These are phyloP conservation scores for Teleogryllus oceanicus DNA, from an alignment of 2,888 invertebrate species.

Conservation along the genomic window DNA sequence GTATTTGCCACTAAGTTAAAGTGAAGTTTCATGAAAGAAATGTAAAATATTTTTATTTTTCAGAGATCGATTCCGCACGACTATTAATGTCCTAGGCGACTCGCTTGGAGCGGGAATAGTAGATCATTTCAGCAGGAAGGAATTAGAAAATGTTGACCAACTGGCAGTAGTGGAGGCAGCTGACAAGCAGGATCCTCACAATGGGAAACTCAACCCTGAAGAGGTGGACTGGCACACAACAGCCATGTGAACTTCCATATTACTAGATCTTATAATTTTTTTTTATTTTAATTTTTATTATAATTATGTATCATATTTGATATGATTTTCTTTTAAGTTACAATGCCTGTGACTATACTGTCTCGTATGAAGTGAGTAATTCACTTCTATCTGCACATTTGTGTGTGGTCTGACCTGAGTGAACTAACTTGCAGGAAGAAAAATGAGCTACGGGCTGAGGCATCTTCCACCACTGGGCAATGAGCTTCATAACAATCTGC, in stretches of 20 bases:
- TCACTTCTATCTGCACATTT: background rate
- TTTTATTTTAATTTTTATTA: background rate
- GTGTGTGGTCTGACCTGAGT: background rate
- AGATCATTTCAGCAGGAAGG: conserved; percentile 74
- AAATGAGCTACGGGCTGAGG: background rate
- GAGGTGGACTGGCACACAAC: conserved; percentile 35
- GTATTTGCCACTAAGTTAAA: too few species aligned
- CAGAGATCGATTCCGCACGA: conserved; percentile 82
- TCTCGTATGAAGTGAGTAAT: background rate
- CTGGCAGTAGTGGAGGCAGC: background rate
- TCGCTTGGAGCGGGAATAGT: conserved; percentile 91
- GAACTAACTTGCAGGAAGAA: conserved; percentile 11
- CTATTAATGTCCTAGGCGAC: conserved; percentile 94
- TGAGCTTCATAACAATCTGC: conserved; percentile 10
- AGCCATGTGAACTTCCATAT: conserved; percentile 30
- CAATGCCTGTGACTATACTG: background rate
- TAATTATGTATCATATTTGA: background rate
- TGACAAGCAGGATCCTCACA: conserved; percentile 29
- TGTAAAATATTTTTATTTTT: conserved; percentile 19
- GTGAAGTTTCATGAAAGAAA: too few species aligned
- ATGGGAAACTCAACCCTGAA: conserved; percentile 30
- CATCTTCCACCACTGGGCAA: background rate
- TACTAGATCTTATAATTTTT: background rate
- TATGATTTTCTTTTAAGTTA: background rate
- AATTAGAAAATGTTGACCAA: conserved; percentile 51